A percentile compares a stretch with the other conserved stretches of the same genome.
phyloP scores from a whole-genome alignment of 2,113 vertebrate genomes.

The Callithrix jacchus region DNA sequence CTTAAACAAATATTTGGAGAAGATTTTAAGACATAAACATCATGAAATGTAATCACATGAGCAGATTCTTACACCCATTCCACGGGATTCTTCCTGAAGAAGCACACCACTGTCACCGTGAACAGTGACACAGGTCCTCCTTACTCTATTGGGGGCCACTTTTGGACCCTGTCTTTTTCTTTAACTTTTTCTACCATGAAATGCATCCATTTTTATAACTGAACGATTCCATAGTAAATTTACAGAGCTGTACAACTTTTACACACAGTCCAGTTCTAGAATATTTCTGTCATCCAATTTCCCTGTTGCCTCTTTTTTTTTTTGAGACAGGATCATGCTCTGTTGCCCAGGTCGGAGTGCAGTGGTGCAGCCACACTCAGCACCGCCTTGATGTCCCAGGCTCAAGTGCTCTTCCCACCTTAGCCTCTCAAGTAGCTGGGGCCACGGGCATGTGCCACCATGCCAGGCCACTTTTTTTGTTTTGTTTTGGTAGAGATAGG shows the following conservation, averaged over 20 bases:
- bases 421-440: no score
- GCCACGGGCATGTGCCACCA: no score
- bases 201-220: neutral
- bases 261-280: neutral
- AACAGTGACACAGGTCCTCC: no score
- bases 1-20: neutral
- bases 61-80: neutral
- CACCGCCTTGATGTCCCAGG: no score
- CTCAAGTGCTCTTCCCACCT: no score
- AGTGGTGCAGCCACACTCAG: no score
- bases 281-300: neutral
- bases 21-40: neutral
- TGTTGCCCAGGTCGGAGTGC: no score
- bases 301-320: neutral
- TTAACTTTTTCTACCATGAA: neutral
- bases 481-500: no score
- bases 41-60: neutral
- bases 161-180: neutral
- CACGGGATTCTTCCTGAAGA: neutral
- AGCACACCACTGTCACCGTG: accelerated
- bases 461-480: no score
- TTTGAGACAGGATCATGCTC: no score
- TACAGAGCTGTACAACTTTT: neutral
- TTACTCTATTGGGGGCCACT: accelerated
- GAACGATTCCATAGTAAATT: neutral